Conservation (phyloP, 2,888 invertebrate genomes). For the Apamea epomidion region DNA sequence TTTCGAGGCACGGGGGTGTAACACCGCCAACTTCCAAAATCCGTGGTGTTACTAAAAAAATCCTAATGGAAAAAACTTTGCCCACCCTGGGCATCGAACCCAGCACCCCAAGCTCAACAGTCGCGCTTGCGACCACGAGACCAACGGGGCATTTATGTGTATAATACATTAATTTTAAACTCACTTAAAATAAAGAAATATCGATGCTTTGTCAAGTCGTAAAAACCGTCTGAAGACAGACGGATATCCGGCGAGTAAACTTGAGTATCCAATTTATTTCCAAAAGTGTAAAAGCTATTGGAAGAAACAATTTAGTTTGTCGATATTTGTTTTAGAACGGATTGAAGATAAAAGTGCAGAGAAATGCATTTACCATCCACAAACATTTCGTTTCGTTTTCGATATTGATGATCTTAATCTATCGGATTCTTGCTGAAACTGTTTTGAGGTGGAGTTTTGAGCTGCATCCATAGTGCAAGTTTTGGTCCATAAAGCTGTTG, state of each 20-base stretch:
- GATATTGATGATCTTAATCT: conserved; percentile 38
- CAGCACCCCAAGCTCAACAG: too few species aligned
- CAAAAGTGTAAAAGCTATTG: conserved; percentile 17
- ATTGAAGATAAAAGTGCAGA: conserved; percentile 26
- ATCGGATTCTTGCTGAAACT: conserved; percentile 10
- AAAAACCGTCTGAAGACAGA: too few species aligned
- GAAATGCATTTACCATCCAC: conserved; percentile 41
- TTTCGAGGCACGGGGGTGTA: too few species aligned
- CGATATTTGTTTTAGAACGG: conserved; percentile 47
- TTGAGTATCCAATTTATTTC: not conserved
- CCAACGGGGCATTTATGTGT: too few species aligned
- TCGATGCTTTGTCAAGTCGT: too few species aligned
- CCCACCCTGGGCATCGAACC: too few species aligned
- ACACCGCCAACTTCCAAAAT: too few species aligned
- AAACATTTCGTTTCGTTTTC: conserved; percentile 46
- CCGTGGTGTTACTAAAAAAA: too few species aligned
- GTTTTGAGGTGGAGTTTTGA: not conserved
- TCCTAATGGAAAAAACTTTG: too few species aligned
- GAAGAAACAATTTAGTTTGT: conserved; percentile 43
- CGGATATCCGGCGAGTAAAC: not conserved
- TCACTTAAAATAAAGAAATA: too few species aligned
- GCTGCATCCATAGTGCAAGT: not conserved
- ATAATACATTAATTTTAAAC: too few species aligned
- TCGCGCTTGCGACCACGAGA: too few species aligned
- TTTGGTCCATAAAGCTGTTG: not conserved